Evolutionary conservation across 2,113 vertebrate genomes (phyloP).

Genomic region (Cyanoderma ruficeps): DNA sequence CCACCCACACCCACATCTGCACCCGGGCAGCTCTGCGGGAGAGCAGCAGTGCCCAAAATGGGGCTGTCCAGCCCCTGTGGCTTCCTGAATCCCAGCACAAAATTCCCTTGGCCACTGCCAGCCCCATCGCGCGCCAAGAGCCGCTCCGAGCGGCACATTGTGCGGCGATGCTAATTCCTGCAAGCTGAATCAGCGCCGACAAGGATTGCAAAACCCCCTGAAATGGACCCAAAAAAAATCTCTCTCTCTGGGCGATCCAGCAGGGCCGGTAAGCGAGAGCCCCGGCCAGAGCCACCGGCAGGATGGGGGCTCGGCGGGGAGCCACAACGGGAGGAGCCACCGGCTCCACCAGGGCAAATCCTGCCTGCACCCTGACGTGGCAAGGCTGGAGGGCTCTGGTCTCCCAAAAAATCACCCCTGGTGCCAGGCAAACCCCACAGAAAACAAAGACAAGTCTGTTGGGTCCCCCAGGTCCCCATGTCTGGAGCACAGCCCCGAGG

Average conservation of each 20-base stretch:
- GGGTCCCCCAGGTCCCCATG: neutral
- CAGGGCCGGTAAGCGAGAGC: accelerated
- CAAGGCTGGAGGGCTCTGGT: neutral
- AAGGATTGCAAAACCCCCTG: slow-evolving; percentile 54
- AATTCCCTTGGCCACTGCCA: neutral
- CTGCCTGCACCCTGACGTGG: neutral
- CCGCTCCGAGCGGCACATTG: neutral
- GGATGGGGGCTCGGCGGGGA: neutral
- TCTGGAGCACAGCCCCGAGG: neutral
- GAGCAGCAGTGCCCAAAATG: neutral
- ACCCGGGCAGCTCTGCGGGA: accelerated
- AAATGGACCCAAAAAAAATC: neutral
- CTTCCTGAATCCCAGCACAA: neutral
- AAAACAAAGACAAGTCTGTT: neutral
- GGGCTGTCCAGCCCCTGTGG: neutral
- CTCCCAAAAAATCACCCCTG: neutral
- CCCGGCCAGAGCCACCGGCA: neutral
- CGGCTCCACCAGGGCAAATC: neutral
- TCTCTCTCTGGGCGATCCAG: neutral
- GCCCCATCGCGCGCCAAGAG: neutral
- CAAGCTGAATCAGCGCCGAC: neutral
- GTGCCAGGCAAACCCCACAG: neutral
- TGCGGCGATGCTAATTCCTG: neutral
- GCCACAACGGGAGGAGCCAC: accelerated
- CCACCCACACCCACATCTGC: accelerated